Percentiles rank a stretch among this genome's conserved stretches.
These are phyloP conservation scores for Shinisaurus crocodilurus DNA, from an alignment of 2,113 vertebrate species.

Conservation along the genomic window DNA sequence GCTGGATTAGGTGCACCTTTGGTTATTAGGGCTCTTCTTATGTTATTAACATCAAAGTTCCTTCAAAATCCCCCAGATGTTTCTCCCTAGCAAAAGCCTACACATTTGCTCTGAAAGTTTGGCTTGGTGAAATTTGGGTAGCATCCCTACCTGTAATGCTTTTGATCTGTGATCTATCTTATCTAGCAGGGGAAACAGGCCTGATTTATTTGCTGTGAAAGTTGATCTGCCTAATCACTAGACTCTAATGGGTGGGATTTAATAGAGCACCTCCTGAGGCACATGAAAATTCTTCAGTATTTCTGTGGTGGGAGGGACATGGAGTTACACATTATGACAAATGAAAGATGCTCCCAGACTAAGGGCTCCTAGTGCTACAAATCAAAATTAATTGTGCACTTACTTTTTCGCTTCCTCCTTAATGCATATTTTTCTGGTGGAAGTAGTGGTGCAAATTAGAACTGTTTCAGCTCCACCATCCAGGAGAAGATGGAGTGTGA, in stretches of 20 bases:
- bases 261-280: not conserved
- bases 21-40: not conserved
- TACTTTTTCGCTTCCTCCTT: too few relatives aligned
- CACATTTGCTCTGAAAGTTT: not conserved
- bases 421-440: too few relatives aligned
- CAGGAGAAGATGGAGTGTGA: too few relatives aligned
- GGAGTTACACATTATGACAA: not conserved
- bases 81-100: not conserved
- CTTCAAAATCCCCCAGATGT: not conserved
- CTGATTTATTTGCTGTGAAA: not conserved
- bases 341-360: not conserved
- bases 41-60: not conserved
- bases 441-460: not conserved
- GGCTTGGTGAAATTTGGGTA: not conserved
- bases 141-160: not conserved
- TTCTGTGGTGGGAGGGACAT: not conserved
- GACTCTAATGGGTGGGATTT: not conserved
- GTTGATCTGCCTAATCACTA: not conserved
- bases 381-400: too few relatives aligned
- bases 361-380: too few relatives aligned
- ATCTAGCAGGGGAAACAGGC: not conserved
- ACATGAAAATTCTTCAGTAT: not conserved
- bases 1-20: not conserved
- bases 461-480: too few relatives aligned
- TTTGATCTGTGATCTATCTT: not conserved